Conservation (phyloP, 2,888 invertebrate genomes). For the Clepsis dumicolana region DNA sequence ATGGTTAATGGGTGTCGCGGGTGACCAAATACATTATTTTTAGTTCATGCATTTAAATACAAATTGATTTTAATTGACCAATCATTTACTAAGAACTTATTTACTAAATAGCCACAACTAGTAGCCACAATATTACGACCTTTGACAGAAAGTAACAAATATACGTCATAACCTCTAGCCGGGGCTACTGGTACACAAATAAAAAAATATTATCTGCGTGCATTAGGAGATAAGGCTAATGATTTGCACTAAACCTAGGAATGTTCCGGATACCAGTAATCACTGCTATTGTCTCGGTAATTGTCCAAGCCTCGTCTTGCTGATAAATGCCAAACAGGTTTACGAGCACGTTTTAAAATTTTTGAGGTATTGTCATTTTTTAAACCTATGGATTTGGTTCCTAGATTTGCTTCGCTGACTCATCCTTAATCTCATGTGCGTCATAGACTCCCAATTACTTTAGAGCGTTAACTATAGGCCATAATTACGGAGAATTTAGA, state of each 20-base stretch:
- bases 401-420: background rate
- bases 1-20: too few species aligned
- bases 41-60: too few species aligned
- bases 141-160: conserved; percentile 1
- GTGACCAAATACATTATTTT: too few species aligned
- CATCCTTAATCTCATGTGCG: background rate
- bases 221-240: conserved; percentile 52
- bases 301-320: conserved; percentile 16
- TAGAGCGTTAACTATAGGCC: background rate
- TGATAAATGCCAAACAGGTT: background rate
- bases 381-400: background rate
- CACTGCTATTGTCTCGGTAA: conserved; percentile 19
- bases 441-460: background rate
- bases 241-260: conserved; percentile 59
- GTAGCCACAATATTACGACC: background rate
- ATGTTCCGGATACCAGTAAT: conserved; percentile 47
- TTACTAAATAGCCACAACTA: background rate
- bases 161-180: background rate
- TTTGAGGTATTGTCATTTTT: background rate
- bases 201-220: too few species aligned
- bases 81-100: too few species aligned
- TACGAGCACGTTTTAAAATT: background rate
- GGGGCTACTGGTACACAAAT: too few species aligned
- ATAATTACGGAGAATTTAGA: background rate
- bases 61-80: too few species aligned